A percentile compares a stretch with the other conserved stretches of the same genome.
Evolutionary conservation across 2,113 vertebrate genomes (phyloP).

Genomic region (Bothrops jararaca): DNA sequence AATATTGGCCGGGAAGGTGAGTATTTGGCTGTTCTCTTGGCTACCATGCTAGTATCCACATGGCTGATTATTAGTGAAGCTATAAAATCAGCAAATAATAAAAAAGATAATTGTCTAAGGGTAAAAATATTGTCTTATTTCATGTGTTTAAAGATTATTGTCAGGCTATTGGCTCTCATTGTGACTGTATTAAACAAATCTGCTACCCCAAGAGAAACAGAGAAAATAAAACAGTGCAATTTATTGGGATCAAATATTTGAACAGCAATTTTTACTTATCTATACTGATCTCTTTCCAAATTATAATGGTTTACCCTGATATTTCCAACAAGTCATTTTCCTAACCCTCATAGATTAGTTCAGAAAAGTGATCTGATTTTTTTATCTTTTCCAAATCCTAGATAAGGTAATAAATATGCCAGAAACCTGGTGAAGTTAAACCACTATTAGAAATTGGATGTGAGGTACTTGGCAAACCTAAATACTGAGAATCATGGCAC

Average conservation of each 20-base stretch:
- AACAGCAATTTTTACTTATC: not conserved
- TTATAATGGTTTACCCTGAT: not conserved
- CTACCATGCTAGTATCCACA: conserved; percentile 36
- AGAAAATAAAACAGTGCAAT: not conserved
- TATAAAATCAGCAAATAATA: conserved; percentile 54
- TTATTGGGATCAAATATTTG: not conserved
- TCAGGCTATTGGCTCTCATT: conserved; percentile 23
- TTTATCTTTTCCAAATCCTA: not conserved
- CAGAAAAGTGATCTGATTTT: not conserved
- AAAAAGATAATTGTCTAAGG: conserved; percentile 49
- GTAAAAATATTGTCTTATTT: conserved; percentile 52
- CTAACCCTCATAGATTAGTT: not conserved
- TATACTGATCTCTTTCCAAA: not conserved
- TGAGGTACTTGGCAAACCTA: not conserved
- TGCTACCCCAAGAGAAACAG: not conserved
- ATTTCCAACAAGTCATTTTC: not conserved
- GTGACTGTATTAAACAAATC: conserved; percentile 14
- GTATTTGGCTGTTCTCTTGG: conserved; percentile 53
- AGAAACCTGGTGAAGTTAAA: not conserved
- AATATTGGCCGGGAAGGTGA: conserved; percentile 44
- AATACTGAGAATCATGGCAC: not conserved
- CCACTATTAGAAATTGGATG: not conserved
- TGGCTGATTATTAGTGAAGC: conserved; percentile 40
- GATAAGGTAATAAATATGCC: not conserved
- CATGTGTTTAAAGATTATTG: conserved; percentile 23